Conservation (phyloP, 2,888 invertebrate species). For the Gryllus longicercus region DNA sequence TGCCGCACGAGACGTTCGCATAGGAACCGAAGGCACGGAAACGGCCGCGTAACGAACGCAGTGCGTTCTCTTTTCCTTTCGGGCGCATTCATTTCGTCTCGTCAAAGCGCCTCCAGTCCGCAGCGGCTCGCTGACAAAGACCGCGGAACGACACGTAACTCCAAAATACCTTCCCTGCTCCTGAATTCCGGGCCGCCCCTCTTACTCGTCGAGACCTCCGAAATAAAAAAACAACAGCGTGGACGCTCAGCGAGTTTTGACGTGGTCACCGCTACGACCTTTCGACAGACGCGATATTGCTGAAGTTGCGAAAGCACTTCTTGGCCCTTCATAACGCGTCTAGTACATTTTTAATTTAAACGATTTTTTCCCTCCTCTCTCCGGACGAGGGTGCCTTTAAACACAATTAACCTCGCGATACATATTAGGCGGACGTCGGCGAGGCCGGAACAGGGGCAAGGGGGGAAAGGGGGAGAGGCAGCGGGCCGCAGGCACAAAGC, state of each 20-base stretch:
- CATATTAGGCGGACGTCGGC: not conserved
- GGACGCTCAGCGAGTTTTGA: not conserved
- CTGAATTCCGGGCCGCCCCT: not conserved
- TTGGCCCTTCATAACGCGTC: slow-evolving; percentile 8
- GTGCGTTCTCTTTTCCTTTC: no score
- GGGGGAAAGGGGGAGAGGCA: not conserved
- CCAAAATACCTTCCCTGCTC: not conserved
- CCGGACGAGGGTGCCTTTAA: slow-evolving; percentile 17
- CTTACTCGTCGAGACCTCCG: not conserved
- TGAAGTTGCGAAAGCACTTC: slow-evolving; percentile 17
- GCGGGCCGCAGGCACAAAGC: not conserved
- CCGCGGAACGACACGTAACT: slow-evolving; percentile 17
- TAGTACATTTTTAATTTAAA: slow-evolving; percentile 17
- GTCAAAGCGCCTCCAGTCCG: no score
- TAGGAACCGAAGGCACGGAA: no score
- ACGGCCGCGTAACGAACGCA: no score
- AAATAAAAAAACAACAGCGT: not conserved
- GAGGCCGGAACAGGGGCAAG: no score
- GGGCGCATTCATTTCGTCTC: no score
- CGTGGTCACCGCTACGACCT: slow-evolving; percentile 17
- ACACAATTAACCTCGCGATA: slow-evolving; percentile 17
- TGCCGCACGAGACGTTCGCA: no score
- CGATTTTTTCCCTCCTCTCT: not conserved
- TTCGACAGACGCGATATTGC: not conserved
- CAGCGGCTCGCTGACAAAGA: not conserved